These are phyloP conservation scores for Nibea coibor DNA, from an alignment of 2,113 vertebrate species.

Conservation along the genomic window DNA sequence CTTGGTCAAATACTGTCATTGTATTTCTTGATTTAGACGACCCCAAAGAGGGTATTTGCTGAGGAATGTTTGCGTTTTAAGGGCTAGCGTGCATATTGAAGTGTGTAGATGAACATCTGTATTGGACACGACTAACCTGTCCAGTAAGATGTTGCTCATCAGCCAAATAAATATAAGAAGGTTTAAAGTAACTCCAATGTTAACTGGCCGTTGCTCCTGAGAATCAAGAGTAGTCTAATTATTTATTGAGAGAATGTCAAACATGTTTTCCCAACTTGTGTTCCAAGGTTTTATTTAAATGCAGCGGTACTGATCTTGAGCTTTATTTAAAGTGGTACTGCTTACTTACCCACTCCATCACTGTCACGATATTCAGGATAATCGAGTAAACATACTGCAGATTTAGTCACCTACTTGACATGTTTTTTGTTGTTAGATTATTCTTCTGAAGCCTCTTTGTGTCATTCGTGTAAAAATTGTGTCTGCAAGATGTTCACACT, in stretches of 20 bases:
- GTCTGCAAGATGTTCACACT: neutral
- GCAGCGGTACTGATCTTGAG: conserved; percentile 4
- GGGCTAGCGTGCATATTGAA: conserved; percentile 64
- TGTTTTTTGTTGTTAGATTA: conserved; percentile 11
- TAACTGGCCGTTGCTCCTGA: neutral
- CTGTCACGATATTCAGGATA: neutral
- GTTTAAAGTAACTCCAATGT: conserved; percentile 28
- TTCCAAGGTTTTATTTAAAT: conserved; percentile 34
- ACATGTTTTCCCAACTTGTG: neutral
- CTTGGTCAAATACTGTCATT: conserved; percentile 40
- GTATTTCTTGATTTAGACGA: conserved; percentile 30
- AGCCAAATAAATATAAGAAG: conserved; percentile 15
- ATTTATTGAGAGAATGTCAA: conserved; percentile 32
- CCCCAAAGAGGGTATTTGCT: conserved; percentile 23
- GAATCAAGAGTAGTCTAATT: conserved; percentile 14
- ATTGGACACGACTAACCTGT: conserved; percentile 16
- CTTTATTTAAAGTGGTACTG: conserved; percentile 25
- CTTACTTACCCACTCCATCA: neutral
- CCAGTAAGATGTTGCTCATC: conserved; percentile 19
- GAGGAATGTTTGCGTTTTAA: conserved; percentile 66
- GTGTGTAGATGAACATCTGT: conserved; percentile 26
- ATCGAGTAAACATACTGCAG: neutral
- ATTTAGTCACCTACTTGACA: neutral
- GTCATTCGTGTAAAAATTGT: conserved; percentile 1
- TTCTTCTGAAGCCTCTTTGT: conserved; percentile 3